phyloP scores from a whole-genome alignment of 2,888 invertebrate species.

The Drosophila siamana region DNA sequence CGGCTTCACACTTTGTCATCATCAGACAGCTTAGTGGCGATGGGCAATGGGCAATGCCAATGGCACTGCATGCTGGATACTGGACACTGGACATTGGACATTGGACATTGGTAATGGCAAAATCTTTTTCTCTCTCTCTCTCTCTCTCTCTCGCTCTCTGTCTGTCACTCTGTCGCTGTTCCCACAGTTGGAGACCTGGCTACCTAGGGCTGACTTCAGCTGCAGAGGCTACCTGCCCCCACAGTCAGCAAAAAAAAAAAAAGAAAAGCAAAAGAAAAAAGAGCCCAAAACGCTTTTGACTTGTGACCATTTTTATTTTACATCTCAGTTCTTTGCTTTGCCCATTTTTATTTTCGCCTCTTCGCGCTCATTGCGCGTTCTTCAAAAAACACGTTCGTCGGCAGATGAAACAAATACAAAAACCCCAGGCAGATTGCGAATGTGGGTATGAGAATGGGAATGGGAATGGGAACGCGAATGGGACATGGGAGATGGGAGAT shows the following conservation, averaged over 20 bases:
- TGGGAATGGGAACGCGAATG: slow-evolving; percentile 1
- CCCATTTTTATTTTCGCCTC: slow-evolving; percentile 27
- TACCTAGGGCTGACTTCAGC: slow-evolving; percentile 7
- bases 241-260: slow-evolving; percentile 1
- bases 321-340: slow-evolving; percentile 42
- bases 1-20: slow-evolving; percentile 78
- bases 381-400: slow-evolving; percentile 75
- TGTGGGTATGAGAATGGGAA: slow-evolving; percentile 25
- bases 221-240: slow-evolving; percentile 43
- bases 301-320: slow-evolving; percentile 75
- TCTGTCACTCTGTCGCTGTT: background rate
- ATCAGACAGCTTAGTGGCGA: slow-evolving; percentile 69
- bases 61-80: slow-evolving; percentile 15
- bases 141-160: background rate
- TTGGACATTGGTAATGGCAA: slow-evolving; percentile 33
- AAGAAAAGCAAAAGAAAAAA: slow-evolving; percentile 10
- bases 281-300: slow-evolving; percentile 71
- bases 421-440: slow-evolving; percentile 33
- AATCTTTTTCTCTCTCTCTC: background rate
- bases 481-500: background rate
- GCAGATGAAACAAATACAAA: slow-evolving; percentile 76
- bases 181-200: slow-evolving; percentile 1
- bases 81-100: slow-evolving; percentile 8
- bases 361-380: slow-evolving; percentile 40
- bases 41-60: slow-evolving; percentile 29